A percentile compares a stretch with the other conserved stretches of the same genome.
phyloP scores from a whole-genome alignment of 2,113 vertebrate species.

The Asarcornis scutulata region DNA sequence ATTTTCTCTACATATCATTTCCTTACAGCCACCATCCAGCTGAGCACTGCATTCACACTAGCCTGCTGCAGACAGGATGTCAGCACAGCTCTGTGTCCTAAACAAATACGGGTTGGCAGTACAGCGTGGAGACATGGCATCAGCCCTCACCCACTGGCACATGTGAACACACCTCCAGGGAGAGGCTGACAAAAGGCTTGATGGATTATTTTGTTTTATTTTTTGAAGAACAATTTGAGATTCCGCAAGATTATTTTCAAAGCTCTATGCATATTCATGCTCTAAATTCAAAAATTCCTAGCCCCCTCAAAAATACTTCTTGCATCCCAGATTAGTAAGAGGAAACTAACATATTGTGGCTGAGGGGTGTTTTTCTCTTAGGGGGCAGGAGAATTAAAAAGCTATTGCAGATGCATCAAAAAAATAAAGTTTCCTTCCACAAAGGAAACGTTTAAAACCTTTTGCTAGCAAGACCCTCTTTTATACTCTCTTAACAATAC shows the following conservation, averaged over 20 bases:
- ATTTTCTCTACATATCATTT: not conserved
- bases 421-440: not conserved
- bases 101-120: not conserved
- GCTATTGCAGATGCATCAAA: not conserved
- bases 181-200: not conserved
- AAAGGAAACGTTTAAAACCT: not conserved
- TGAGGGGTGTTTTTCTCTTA: not conserved
- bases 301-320: not conserved
- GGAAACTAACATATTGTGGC: not conserved
- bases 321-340: not conserved
- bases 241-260: not conserved
- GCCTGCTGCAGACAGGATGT: not conserved
- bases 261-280: not conserved
- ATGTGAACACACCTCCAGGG: fast-evolving
- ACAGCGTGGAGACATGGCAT: not conserved
- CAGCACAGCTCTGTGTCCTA: not conserved
- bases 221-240: not conserved
- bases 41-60: not conserved
- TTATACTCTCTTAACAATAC: not conserved
- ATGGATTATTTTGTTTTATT: not conserved
- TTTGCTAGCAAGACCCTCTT: not conserved
- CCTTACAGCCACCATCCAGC: not conserved
- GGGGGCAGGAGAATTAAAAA: not conserved
- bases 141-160: not conserved
- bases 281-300: not conserved